Conservation (phyloP, 2,113 vertebrate genomes). For the Cephalopterus ornatus region DNA sequence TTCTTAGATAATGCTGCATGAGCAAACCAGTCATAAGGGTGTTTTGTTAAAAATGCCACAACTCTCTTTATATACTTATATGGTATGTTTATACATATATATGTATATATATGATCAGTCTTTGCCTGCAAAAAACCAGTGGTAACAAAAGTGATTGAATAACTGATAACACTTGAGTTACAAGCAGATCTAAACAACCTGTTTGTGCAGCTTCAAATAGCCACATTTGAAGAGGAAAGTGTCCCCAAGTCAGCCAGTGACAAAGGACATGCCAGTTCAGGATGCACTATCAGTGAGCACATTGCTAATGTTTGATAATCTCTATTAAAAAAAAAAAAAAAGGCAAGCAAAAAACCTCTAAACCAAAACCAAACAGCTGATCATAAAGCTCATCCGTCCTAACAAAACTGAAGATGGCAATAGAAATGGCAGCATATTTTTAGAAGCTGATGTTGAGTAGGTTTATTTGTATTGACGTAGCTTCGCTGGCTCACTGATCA, state of each 20-base stretch:
- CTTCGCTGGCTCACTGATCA: not conserved
- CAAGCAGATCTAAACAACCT: not conserved
- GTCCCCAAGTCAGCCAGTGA: not conserved
- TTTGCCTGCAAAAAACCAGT: not conserved
- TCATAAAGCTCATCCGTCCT: not conserved
- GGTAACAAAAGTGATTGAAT: not conserved
- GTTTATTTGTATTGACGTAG: not conserved
- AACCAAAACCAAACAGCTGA: not conserved
- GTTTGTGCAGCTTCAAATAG: not conserved
- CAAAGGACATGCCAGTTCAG: not conserved
- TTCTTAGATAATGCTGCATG: not conserved
- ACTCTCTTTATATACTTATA: not conserved
- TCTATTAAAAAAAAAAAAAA: not conserved
- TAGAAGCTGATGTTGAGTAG: not conserved
- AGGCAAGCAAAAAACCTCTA: fast-evolving
- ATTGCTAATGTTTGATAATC: not conserved
- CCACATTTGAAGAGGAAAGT: not conserved
- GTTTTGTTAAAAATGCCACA: not conserved
- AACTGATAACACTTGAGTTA: not conserved
- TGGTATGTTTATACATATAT: fast-evolving
- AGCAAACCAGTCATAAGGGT: not conserved
- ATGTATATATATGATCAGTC: not conserved
- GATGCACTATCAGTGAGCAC: not conserved
- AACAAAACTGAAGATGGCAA: not conserved
- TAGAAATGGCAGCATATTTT: not conserved